A percentile compares a stretch with the other conserved stretches of the same genome.
Conservation (phyloP, 2,797 vertebrate species). For the Gymnothorax javanicus region DNA sequence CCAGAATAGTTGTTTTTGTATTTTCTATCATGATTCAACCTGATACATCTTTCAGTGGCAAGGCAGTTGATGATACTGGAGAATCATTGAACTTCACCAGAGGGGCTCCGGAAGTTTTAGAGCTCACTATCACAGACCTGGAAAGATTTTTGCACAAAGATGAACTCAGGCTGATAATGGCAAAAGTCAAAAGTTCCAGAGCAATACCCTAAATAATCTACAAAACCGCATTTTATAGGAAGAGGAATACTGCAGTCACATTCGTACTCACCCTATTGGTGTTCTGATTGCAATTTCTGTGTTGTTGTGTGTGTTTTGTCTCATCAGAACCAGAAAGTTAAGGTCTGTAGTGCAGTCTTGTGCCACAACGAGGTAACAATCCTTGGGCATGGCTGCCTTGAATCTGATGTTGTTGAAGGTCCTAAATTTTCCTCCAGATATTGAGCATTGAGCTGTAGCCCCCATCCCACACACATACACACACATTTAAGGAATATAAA, state of each 20-base stretch:
- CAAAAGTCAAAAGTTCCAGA: not conserved
- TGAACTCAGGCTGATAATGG: not conserved
- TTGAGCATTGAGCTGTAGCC: conserved; percentile 56
- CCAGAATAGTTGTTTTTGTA: not conserved
- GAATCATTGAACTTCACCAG: conserved; percentile 33
- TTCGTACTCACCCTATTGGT: conserved; percentile 21
- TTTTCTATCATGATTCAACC: conserved; percentile 17
- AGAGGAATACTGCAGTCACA: not conserved
- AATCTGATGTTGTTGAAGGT: conserved; percentile 63
- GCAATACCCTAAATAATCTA: not conserved
- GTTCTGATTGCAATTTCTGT: conserved; percentile 28
- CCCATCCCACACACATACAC: not conserved
- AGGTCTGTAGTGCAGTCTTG: conserved; percentile 64
- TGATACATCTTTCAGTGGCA: conserved; percentile 36
- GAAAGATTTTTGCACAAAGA: not conserved
- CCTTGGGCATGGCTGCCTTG: conserved; percentile 55
- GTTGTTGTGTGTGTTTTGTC: conserved; percentile 36
- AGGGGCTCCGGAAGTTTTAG: not conserved
- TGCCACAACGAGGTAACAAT: conserved; percentile 60
- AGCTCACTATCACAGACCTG: conserved; percentile 23
- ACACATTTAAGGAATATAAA: not conserved
- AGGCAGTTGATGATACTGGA: conserved; percentile 12
- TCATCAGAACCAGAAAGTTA: conserved; percentile 63
- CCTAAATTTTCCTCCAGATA: conserved; percentile 48
- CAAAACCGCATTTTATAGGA: not conserved